Conservation (phyloP, 1,140 invertebrate species). For the Theocolax elegans region DNA sequence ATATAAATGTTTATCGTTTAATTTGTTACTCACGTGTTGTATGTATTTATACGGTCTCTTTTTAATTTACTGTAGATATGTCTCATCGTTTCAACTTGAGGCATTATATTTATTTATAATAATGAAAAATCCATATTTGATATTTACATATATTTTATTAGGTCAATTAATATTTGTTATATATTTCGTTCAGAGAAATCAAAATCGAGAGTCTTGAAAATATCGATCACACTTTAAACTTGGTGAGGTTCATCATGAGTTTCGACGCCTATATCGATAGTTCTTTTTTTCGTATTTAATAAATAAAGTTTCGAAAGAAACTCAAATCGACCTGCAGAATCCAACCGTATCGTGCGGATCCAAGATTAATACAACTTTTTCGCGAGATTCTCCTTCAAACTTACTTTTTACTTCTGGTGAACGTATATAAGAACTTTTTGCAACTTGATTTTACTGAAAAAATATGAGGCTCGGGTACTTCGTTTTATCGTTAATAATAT, state of each 20-base stretch:
- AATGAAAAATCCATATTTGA: too few species aligned
- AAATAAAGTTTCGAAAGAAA: constrained; percentile 18
- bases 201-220: background rate
- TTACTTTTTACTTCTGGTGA: constrained; percentile 9
- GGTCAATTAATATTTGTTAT: too few species aligned
- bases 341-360: background rate
- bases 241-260: background rate
- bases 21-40: too few species aligned
- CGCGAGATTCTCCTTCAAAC: background rate
- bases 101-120: too few species aligned
- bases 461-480: background rate
- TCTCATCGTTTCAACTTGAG: too few species aligned
- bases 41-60: too few species aligned
- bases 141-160: too few species aligned
- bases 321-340: constrained; percentile 11
- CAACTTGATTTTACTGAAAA: background rate
- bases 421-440: background rate
- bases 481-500: constrained; percentile 1
- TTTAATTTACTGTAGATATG: too few species aligned
- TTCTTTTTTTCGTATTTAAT: constrained; percentile 23
- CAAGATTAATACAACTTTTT: constrained; percentile 24
- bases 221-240: background rate
- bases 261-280: background rate
- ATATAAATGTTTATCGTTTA: too few species aligned
- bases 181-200: too few species aligned